These are phyloP conservation scores for Pteromalus puparum DNA, from an alignment of 1,140 invertebrate species.

Conservation along the genomic window DNA sequence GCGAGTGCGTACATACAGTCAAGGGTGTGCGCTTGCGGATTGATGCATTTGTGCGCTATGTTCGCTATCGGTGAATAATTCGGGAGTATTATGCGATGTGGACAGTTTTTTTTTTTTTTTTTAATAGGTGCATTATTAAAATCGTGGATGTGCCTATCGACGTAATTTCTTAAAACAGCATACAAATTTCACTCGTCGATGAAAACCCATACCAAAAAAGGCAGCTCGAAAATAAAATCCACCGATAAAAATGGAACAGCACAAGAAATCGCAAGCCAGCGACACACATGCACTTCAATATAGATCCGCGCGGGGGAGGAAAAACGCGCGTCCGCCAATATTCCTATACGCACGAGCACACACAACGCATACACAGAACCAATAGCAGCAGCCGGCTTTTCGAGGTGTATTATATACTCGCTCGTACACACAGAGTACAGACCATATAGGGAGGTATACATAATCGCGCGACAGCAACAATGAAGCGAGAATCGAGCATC, in stretches of 20 bases:
- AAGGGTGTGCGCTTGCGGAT: neutral
- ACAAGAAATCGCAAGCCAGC: neutral
- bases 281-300: too few relatives aligned
- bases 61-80: too few relatives aligned
- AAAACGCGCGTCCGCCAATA: neutral
- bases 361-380: neutral
- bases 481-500: neutral
- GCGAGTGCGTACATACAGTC: neutral
- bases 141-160: too few relatives aligned
- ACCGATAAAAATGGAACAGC: neutral
- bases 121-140: too few relatives aligned
- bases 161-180: too few relatives aligned
- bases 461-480: constrained; percentile 10
- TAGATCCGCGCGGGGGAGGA: neutral
- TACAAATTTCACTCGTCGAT: too few relatives aligned
- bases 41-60: too few relatives aligned
- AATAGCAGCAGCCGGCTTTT: neutral
- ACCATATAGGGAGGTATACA: neutral
- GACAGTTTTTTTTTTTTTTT: too few relatives aligned
- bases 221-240: constrained; percentile 2
- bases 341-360: neutral
- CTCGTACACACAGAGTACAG: too few relatives aligned
- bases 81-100: too few relatives aligned
- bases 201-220: neutral
- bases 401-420: too few relatives aligned